Conservation (phyloP, 2,797 vertebrate species). For the Chelmon rostratus region DNA sequence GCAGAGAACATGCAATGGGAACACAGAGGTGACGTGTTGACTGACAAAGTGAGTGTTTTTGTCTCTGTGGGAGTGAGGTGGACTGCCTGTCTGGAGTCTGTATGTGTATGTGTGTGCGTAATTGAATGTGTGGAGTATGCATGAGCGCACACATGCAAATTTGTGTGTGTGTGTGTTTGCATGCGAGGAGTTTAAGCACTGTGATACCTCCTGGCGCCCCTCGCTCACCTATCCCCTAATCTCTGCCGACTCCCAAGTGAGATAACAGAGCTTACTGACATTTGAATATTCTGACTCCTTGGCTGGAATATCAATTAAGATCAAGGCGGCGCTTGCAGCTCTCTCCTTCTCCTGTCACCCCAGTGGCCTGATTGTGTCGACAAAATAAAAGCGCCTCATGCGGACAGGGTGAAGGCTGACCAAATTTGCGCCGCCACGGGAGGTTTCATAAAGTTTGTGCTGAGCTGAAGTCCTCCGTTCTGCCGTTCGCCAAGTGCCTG, state of each 20-base stretch:
- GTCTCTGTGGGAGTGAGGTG: conserved; percentile 11
- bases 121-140: conserved; percentile 21
- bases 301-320: conserved; percentile 77
- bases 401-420: conserved; percentile 2
- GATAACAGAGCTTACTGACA: conserved; percentile 74
- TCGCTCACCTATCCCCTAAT: conserved; percentile 70
- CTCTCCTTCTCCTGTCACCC: conserved; percentile 33
- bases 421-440: conserved; percentile 11
- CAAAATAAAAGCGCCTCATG: background rate
- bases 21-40: conserved; percentile 26
- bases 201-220: conserved; percentile 44
- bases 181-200: conserved; percentile 37
- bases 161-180: conserved; percentile 24
- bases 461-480: conserved; percentile 21
- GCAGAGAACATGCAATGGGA: conserved; percentile 19
- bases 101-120: background rate
- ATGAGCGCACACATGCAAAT: conserved; percentile 21
- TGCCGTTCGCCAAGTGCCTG: background rate
- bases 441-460: conserved; percentile 21
- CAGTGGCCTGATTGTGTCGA: conserved; percentile 21
- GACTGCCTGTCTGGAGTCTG: background rate
- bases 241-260: conserved; percentile 70
- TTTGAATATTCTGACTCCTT: conserved; percentile 72
- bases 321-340: conserved; percentile 16
- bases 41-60: conserved; percentile 2